phyloP scores from a whole-genome alignment of 1,140 invertebrate species.

The Drosophila malerkotliana region DNA sequence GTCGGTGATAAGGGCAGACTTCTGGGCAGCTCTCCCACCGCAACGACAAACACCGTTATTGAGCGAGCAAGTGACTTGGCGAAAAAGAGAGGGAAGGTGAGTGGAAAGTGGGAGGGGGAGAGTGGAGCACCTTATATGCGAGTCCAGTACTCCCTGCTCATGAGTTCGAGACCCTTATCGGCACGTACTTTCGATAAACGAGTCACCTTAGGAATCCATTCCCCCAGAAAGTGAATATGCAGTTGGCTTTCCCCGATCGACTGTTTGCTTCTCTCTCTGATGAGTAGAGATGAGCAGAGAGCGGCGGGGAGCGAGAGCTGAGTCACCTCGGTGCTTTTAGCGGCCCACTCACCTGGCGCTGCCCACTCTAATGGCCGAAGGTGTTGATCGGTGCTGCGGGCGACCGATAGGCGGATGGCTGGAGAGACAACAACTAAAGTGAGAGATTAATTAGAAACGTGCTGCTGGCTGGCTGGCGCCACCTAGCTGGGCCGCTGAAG shows the following conservation, averaged over 20 bases:
- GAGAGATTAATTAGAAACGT: conserved; percentile 45
- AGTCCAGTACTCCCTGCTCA: conserved; percentile 49
- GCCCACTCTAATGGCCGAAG: conserved; percentile 26
- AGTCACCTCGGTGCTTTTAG: conserved; percentile 58
- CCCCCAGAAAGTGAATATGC: neutral
- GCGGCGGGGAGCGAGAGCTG: conserved; percentile 22
- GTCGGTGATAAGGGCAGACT: conserved; percentile 64
- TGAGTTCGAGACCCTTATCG: conserved; percentile 60
- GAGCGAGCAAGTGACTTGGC: conserved; percentile 10
- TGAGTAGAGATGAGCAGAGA: conserved; percentile 4
- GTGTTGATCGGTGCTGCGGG: conserved; percentile 38
- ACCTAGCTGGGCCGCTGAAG: conserved; percentile 48
- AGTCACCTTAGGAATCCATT: neutral
- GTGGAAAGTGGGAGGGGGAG: neutral
- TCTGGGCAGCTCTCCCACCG: conserved; percentile 23
- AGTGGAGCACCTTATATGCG: conserved; percentile 3
- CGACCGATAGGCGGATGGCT: conserved; percentile 6
- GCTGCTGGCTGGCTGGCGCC: conserved; percentile 51
- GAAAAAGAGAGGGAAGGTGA: neutral
- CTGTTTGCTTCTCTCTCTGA: conserved; percentile 13
- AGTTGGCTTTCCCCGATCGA: conserved; percentile 10
- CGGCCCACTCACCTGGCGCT: conserved; percentile 59
- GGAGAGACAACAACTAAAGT: conserved; percentile 27
- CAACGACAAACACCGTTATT: neutral
- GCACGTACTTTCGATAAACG: conserved; percentile 25